These are phyloP conservation scores for Hybognathus amarus DNA, from an alignment of 2,797 vertebrate genomes.

Conservation along the genomic window DNA sequence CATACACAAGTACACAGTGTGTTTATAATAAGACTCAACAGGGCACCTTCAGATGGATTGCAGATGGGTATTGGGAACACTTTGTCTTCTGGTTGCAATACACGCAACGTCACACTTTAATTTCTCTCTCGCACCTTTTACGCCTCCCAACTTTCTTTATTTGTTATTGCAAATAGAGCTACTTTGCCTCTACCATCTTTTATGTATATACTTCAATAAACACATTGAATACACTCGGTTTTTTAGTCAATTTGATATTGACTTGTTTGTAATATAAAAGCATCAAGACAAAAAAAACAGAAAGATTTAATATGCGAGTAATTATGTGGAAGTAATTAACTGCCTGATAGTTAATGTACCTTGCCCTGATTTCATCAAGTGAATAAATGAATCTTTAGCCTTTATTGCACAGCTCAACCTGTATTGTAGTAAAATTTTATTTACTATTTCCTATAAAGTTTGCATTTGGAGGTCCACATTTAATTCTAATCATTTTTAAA, in stretches of 20 bases:
- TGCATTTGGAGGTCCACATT: conserved; percentile 10
- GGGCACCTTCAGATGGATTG: conserved; percentile 46
- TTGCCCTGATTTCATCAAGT: not conserved
- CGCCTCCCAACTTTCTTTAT: not conserved
- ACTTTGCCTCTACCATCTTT: not conserved
- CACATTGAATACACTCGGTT: not conserved
- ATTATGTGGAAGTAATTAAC: not conserved
- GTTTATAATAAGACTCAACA: conserved; percentile 51
- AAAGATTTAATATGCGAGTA: not conserved
- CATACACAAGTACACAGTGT: conserved; percentile 32
- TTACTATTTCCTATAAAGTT: not conserved
- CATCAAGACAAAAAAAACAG: not conserved
- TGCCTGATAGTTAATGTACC: not conserved
- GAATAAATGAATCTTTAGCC: not conserved
- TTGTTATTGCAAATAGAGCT: not conserved
- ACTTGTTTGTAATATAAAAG: not conserved
- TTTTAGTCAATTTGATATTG: not conserved
- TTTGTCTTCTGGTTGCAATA: conserved; percentile 36
- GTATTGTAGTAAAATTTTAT: not conserved
- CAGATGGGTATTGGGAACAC: conserved; percentile 55
- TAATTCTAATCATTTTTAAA: not conserved
- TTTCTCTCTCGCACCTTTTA: not conserved
- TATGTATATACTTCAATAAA: not conserved
- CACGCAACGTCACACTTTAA: not conserved
- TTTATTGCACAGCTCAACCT: not conserved